Evolutionary conservation across 2,888 invertebrate species (phyloP).

Genomic region (Diabrotica balteata): DNA sequence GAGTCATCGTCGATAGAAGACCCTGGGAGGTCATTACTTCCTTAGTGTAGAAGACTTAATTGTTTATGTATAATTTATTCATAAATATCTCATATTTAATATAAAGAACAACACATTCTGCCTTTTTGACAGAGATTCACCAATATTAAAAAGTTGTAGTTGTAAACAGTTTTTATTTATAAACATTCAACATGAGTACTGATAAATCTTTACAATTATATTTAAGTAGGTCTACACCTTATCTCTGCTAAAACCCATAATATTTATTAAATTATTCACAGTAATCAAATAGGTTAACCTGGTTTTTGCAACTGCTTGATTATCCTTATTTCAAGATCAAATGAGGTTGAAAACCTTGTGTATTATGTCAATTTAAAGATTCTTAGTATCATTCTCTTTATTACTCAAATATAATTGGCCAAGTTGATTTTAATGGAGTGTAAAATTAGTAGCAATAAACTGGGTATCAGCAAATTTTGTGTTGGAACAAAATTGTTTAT

Average conservation of each 20-base stretch:
- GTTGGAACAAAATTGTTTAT: too few relatives aligned
- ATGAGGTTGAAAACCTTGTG: conserved; percentile 6
- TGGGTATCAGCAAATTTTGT: background rate
- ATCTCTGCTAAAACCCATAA: background rate
- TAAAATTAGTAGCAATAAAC: conserved; percentile 8
- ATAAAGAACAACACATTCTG: background rate
- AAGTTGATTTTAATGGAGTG: conserved; percentile 18
- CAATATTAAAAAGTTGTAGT: too few relatives aligned
- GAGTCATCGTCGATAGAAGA: conserved; percentile 51
- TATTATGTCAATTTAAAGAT: conserved; percentile 7
- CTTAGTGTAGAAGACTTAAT: conserved; percentile 42
- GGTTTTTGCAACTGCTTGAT: background rate
- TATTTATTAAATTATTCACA: background rate
- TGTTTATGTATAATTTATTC: conserved; percentile 22
- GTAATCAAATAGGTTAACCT: background rate
- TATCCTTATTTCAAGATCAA: background rate
- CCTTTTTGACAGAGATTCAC: background rate
- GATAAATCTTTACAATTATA: background rate
- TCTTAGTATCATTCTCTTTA: conserved; percentile 3
- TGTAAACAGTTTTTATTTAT: conserved; percentile 5
- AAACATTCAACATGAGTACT: background rate
- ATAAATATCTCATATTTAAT: conserved; percentile 8
- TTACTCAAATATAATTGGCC: conserved; percentile 12
- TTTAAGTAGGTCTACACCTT: background rate
- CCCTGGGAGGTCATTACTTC: conserved; percentile 54